phyloP scores from a whole-genome alignment of 1,140 invertebrate species.

The Aphis gossypii region DNA sequence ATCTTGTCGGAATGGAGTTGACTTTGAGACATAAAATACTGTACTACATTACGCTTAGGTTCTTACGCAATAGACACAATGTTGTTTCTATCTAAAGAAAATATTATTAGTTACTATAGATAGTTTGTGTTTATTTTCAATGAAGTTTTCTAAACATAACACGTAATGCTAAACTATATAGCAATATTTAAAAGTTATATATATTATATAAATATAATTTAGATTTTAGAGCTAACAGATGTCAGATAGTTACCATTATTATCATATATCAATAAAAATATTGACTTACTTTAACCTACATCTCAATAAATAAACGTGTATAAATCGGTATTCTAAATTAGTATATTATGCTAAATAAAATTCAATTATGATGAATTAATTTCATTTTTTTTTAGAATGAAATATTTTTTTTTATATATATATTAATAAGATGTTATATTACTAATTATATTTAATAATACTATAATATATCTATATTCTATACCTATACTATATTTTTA shows the following conservation, averaged over 20 bases:
- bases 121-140: constrained; percentile 3
- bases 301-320: not conserved
- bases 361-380: not conserved
- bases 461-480: too few relatives aligned
- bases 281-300: not conserved
- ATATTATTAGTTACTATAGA: constrained; percentile 15
- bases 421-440: not conserved
- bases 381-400: not conserved
- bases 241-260: not conserved
- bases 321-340: not conserved
- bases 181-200: not conserved
- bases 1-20: not conserved
- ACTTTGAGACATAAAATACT: not conserved
- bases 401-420: not conserved
- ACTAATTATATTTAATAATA: too few relatives aligned
- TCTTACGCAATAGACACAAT: constrained; percentile 2
- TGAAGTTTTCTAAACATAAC: not conserved
- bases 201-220: not conserved
- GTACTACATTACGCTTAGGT: not conserved
- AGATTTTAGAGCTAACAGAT: not conserved
- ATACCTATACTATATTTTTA: not conserved
- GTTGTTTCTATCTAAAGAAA: constrained; percentile 28
- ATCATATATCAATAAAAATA: not conserved
- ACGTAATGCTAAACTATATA: not conserved
- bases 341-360: not conserved